These are phyloP conservation scores for Halichoeres trimaculatus DNA, from an alignment of 2,113 vertebrate genomes.

Conservation along the genomic window DNA sequence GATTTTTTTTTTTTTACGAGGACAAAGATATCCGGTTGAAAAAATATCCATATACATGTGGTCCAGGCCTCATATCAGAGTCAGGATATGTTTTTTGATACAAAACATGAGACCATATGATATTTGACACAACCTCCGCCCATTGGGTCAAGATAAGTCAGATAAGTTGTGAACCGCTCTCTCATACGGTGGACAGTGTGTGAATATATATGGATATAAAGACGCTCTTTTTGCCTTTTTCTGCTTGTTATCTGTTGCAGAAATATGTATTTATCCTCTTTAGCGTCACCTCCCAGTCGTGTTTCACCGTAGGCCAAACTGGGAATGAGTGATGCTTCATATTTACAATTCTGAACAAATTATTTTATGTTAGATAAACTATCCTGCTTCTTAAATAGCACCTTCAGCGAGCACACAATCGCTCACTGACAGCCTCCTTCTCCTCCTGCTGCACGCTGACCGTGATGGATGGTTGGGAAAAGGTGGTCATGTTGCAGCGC, in stretches of 20 bases:
- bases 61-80: too few relatives aligned
- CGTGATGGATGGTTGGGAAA: slow-evolving; percentile 83
- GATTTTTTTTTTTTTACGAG: too few relatives aligned
- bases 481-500: slow-evolving; percentile 73
- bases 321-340: neutral
- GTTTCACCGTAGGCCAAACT: neutral
- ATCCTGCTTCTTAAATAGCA: slow-evolving; percentile 13
- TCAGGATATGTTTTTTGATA: too few relatives aligned
- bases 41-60: too few relatives aligned
- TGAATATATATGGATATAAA: too few relatives aligned
- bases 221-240: neutral
- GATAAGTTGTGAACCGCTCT: too few relatives aligned
- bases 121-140: too few relatives aligned
- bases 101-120: too few relatives aligned
- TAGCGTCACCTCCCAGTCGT: neutral
- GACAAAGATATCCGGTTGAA: too few relatives aligned
- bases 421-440: slow-evolving; percentile 13
- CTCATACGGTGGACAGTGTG: too few relatives aligned
- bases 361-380: neutral
- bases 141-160: too few relatives aligned
- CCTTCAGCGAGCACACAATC: slow-evolving; percentile 1
- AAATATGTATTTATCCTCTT: slow-evolving; percentile 6
- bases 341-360: slow-evolving; percentile 1
- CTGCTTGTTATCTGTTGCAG: slow-evolving; percentile 22
- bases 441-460: slow-evolving; percentile 47